Base-by-base conservation (phyloP, 2,888 invertebrate species). In the Watsonalla binaria region DNA sequence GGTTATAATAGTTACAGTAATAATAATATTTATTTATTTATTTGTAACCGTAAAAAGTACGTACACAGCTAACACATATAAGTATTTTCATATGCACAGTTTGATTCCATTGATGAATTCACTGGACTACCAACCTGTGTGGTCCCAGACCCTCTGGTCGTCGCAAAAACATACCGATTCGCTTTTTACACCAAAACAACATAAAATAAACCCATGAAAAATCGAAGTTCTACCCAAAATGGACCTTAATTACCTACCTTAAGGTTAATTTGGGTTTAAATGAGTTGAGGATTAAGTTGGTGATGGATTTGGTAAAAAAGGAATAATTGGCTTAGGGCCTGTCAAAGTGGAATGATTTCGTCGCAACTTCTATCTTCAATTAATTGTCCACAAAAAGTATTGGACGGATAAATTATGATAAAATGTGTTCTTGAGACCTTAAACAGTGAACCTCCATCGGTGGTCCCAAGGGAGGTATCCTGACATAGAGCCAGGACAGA, bases 341-440 rank as follows among this genome's bases (percentile, higher is more conserved):
- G 88, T 87, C 87, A 86, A 77, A 72, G 75, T 63, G 73, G 79
- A 86, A 86, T 83, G 82, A 84, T 84, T 86, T 84, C 80, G 82
- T 86, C 79, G 81, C 79, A 72, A 83, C 78, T 66, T 78, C 82
- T 79, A 78, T 78, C 64, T 74, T 62, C 80, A 83, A 83, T 86
- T 86, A 86, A 86, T 86, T 80, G 70, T 63, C 61, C 76, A 80
- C 72, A 79, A 82, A 80, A 75, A 72, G 61, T 67, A 74, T 62
- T 60, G 62, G 50, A 63, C 68, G 74, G 76, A 82, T 79, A 78
- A 70, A 74, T 72, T 71, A 71, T 54, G 50, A 42, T 48, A 15
- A 35, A 48, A n/a, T 48, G 34, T 48, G 53, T 15, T 54, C 54
- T 63, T 65, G 67, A 70, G 68, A 65, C 64, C 55, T 69, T 60